These are phyloP conservation scores for Deilephila elpenor DNA, from an alignment of 2,888 invertebrate species.

Conservation along the genomic window DNA sequence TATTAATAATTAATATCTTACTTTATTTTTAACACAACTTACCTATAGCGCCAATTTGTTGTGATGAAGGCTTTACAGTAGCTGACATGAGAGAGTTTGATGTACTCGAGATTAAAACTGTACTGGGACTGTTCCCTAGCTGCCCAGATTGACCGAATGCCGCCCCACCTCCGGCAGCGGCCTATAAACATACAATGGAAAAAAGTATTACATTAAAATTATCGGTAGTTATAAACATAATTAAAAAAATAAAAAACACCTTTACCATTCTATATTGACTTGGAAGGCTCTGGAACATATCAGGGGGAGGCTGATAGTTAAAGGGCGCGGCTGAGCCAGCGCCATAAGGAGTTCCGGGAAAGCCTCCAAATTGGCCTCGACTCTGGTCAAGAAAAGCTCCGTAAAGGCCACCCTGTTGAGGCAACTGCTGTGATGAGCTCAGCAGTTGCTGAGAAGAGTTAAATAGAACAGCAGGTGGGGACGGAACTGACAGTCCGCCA, in stretches of 20 bases:
- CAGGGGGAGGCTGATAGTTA: conserved; percentile 89
- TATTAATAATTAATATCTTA: too few species aligned
- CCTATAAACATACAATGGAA: conserved; percentile 46
- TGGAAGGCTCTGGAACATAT: conserved; percentile 80
- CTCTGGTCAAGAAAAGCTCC: conserved; percentile 92
- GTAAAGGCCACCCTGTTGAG: conserved; percentile 90
- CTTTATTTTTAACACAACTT: conserved; percentile 39
- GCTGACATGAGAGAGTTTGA: conserved; percentile 95
- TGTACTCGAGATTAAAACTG: conserved; percentile 94
- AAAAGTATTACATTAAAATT: not conserved
- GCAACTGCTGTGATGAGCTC: conserved; percentile 85
- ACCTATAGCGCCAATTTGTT: conserved; percentile 94
- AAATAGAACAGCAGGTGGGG: conserved; percentile 93
- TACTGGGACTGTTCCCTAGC: conserved; percentile 92
- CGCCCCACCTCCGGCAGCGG: conserved; percentile 85
- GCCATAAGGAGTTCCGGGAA: conserved; percentile 88
- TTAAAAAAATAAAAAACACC: conserved; percentile 9
- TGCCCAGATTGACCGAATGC: conserved; percentile 93
- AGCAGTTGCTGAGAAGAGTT: conserved; percentile 89
- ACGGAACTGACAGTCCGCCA: conserved; percentile 92
- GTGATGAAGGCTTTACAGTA: conserved; percentile 92
- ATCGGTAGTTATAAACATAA: not conserved
- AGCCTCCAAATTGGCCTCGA: conserved; percentile 92
- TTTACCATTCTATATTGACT: conserved; percentile 80
- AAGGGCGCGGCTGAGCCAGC: conserved; percentile 89